Conservation (phyloP, 2,797 vertebrate genomes). For the Dipus sagitta region DNA sequence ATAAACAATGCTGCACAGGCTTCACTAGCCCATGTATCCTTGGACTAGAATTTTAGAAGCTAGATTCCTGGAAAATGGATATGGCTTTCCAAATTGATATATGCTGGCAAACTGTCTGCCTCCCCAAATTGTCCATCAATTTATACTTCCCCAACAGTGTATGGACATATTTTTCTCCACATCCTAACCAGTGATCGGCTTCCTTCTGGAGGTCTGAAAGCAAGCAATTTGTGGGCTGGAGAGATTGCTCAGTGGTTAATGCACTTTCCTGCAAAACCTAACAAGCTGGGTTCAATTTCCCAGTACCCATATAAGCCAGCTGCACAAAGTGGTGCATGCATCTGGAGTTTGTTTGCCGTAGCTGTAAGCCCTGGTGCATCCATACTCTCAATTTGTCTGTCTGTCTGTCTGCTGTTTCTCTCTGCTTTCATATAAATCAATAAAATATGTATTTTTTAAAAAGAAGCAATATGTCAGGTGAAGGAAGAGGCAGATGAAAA, state of each 20-base stretch:
- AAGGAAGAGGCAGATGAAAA: slow-evolving; percentile 27
- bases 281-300: no score
- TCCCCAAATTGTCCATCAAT: background rate
- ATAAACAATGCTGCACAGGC: background rate
- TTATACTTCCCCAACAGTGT: background rate
- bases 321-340: no score
- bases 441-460: background rate
- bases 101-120: background rate
- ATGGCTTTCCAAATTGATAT: background rate
- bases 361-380: no score
- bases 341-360: no score
- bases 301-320: no score
- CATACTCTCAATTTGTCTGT: no score
- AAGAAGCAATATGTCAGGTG: slow-evolving; percentile 48
- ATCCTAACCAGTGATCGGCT: background rate
- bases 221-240: slow-evolving; percentile 29
- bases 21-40: background rate
- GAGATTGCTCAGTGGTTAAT: no score
- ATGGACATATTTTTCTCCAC: background rate
- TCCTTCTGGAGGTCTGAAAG: slow-evolving; percentile 55
- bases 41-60: slow-evolving; percentile 34
- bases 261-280: no score
- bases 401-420: no score
- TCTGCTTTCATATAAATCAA: no score
- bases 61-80: background rate